phyloP scores from a whole-genome alignment of 2,113 vertebrate genomes.

The Dromaius novaehollandiae region DNA sequence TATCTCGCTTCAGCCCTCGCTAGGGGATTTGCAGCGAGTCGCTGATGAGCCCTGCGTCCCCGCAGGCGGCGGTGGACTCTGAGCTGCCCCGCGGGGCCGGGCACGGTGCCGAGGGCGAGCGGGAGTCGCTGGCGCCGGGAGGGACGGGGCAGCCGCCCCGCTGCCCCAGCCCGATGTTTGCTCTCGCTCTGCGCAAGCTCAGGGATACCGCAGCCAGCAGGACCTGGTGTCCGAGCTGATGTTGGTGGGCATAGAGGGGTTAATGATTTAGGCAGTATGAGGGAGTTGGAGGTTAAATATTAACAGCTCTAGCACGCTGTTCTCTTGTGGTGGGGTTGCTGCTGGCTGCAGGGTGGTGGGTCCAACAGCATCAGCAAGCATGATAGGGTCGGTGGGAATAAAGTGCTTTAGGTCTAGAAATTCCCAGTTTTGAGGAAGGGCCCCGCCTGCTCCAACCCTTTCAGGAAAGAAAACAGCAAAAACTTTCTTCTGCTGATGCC shows the following conservation, averaged over 20 bases:
- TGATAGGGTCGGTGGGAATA: neutral
- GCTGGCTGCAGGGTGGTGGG: neutral
- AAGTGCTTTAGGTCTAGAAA: neutral
- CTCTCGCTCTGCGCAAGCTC: neutral
- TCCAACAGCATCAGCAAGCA: neutral
- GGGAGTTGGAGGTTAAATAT: neutral
- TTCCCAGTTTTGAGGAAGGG: neutral
- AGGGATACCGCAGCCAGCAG: neutral
- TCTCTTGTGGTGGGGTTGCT: neutral
- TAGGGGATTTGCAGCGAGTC: neutral
- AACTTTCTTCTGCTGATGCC: neutral
- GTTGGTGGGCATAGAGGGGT: neutral
- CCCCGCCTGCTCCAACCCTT: neutral
- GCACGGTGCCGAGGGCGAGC: neutral
- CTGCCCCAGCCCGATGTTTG: neutral
- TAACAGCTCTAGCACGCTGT: neutral
- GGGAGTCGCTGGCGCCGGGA: neutral
- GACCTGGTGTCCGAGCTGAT: neutral
- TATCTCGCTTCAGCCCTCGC: neutral
- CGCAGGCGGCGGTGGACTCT: neutral
- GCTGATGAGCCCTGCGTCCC: neutral
- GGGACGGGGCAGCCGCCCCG: neutral
- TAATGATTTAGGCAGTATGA: neutral
- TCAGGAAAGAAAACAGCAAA: neutral
- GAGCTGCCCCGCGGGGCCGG: neutral